A percentile compares a stretch with the other conserved stretches of the same genome.
phyloP scores from a whole-genome alignment of 2,113 vertebrate species.

The Sterna hirundo region DNA sequence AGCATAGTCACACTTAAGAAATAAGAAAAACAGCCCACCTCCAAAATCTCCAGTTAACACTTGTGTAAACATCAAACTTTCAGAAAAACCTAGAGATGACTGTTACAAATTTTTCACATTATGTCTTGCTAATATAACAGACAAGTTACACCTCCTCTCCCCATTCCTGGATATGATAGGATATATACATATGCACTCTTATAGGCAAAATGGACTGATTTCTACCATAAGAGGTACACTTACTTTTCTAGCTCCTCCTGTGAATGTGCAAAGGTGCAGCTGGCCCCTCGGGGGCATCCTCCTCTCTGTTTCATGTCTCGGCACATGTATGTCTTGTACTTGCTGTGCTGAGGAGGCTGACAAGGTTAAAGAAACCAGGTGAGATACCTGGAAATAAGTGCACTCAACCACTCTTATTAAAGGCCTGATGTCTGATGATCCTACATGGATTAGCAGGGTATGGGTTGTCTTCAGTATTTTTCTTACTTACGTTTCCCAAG shows the following conservation, averaged over 20 bases:
- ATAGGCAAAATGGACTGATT: neutral
- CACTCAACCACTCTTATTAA: neutral
- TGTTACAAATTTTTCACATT: neutral
- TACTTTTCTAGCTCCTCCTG: constrained; percentile 99
- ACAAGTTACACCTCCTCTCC: neutral
- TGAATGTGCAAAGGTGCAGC: constrained; percentile 97
- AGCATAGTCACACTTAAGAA: neutral
- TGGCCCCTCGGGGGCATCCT: constrained; percentile 95
- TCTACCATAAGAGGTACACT: constrained; percentile 52
- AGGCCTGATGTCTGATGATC: neutral
- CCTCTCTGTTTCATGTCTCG: constrained; percentile 98
- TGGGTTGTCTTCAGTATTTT: neutral
- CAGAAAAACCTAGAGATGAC: neutral
- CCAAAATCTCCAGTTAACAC: neutral
- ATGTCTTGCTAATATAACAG: neutral
- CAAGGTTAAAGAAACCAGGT: neutral
- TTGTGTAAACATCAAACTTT: neutral
- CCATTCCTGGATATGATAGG: neutral
- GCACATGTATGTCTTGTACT: constrained; percentile 99
- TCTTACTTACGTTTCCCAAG: neutral
- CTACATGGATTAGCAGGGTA: neutral
- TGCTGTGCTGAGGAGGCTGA: constrained; percentile 97
- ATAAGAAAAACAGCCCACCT: neutral
- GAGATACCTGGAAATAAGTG: neutral
- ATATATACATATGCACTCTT: neutral